These are phyloP conservation scores for Petrolisthes cinctipes DNA, from an alignment of 2,888 invertebrate genomes.

Conservation along the genomic window DNA sequence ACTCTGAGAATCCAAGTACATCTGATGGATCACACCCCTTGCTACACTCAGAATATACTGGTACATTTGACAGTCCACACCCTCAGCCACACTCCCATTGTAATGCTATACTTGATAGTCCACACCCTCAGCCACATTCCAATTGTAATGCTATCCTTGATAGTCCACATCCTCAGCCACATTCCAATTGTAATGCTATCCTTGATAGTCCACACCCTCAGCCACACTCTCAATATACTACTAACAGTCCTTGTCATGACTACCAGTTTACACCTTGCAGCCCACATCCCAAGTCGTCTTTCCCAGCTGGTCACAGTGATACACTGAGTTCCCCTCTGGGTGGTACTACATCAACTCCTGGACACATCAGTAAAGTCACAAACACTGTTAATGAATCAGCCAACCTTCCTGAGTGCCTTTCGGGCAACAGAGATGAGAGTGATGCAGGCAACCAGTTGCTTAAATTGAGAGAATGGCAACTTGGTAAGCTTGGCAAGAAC, in stretches of 20 bases:
- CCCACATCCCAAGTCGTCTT: not conserved
- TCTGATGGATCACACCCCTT: not conserved
- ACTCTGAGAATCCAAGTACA: not conserved
- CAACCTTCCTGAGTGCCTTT: slow-evolving; percentile 28
- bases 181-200: no score
- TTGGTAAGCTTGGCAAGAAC: slow-evolving; percentile 40
- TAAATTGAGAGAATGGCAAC: slow-evolving; percentile 49
- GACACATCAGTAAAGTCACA: slow-evolving; percentile 20
- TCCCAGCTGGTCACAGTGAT: slow-evolving; percentile 25
- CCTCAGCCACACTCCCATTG: not conserved
- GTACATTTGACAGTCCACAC: not conserved
- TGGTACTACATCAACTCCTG: slow-evolving; percentile 1
- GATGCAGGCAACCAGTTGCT: slow-evolving; percentile 45
- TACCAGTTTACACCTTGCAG: not conserved
- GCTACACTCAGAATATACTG: not conserved
- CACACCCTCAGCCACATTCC: no score
- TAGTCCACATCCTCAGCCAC: no score
- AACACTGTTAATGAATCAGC: slow-evolving; percentile 36
- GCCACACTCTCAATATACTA: not conserved
- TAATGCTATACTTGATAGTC: not conserved
- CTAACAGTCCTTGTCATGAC: not conserved
- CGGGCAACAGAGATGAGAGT: slow-evolving; percentile 36
- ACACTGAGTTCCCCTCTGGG: slow-evolving; percentile 4
- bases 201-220: slow-evolving; percentile 2
- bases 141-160: no score